Conservation (phyloP, 2,888 invertebrate species). For the Spodoptera littoralis region DNA sequence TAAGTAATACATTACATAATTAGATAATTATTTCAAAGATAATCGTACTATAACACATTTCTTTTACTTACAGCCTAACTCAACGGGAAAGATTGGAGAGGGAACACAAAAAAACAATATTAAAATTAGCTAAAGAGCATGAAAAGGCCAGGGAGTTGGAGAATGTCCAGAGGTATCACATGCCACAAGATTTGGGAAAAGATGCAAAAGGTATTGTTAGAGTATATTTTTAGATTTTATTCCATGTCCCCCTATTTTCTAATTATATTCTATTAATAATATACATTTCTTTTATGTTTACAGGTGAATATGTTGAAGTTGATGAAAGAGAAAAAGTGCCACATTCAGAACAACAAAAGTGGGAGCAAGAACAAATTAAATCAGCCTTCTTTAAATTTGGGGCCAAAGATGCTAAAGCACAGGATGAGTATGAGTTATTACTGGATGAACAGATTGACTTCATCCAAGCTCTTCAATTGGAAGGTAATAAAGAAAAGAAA, state of each 20-base stretch:
- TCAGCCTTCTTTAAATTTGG: slow-evolving; percentile 98
- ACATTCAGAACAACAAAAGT: slow-evolving; percentile 96
- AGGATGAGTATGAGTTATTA: slow-evolving; percentile 96
- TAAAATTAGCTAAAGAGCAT: slow-evolving; percentile 98
- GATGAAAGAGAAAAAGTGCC: slow-evolving; percentile 95
- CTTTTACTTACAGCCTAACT: slow-evolving; percentile 91
- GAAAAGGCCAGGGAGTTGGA: slow-evolving; percentile 97
- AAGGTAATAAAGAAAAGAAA: slow-evolving; percentile 90
- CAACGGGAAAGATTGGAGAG: slow-evolving; percentile 95
- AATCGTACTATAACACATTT: background rate
- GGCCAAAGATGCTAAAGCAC: slow-evolving; percentile 93
- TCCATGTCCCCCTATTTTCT: no score
- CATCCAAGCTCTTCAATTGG: slow-evolving; percentile 95
- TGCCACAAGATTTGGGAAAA: slow-evolving; percentile 96
- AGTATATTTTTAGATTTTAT: background rate
- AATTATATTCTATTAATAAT: no score
- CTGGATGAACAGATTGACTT: slow-evolving; percentile 99
- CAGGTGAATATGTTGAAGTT: slow-evolving; percentile 93
- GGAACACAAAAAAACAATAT: slow-evolving; percentile 96
- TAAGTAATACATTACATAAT: background rate
- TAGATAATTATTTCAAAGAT: background rate
- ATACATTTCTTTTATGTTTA: slow-evolving; percentile 40
- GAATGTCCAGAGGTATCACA: slow-evolving; percentile 97
- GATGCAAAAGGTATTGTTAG: slow-evolving; percentile 88
- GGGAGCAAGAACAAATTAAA: slow-evolving; percentile 99